Conservation (phyloP, 2,888 invertebrate genomes). For the Limulus polyphemus region DNA sequence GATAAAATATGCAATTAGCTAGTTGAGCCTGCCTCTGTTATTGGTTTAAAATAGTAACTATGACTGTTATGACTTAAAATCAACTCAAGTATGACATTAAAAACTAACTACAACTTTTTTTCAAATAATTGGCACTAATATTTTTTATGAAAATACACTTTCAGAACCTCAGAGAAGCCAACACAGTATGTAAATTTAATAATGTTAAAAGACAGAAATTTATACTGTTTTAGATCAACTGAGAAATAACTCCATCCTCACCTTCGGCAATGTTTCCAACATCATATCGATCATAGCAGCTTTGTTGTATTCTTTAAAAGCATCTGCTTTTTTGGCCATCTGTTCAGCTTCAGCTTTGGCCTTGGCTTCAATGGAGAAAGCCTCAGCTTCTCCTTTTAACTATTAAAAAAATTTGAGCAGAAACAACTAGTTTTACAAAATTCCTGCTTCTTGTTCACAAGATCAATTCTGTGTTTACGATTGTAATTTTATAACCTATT, state of each 20-base stretch:
- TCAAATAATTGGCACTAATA: too few relatives aligned
- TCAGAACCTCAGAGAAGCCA: too few relatives aligned
- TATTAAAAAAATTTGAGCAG: constrained; percentile 22
- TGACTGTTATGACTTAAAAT: too few relatives aligned
- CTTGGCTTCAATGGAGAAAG: constrained; percentile 84
- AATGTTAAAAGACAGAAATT: too few relatives aligned
- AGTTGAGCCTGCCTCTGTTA: too few relatives aligned
- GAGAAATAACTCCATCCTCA: constrained; percentile 35
- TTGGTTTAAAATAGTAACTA: too few relatives aligned
- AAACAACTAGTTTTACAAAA: neutral
- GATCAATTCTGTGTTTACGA: neutral
- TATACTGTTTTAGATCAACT: neutral
- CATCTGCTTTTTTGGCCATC: constrained; percentile 93
- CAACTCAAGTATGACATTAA: too few relatives aligned
- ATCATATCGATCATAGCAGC: constrained; percentile 96
- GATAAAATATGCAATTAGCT: too few relatives aligned
- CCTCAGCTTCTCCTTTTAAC: constrained; percentile 60
- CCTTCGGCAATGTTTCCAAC: constrained; percentile 86
- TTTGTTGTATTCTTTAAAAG: constrained; percentile 90
- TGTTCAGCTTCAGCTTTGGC: constrained; percentile 93
- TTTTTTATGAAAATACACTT: too few relatives aligned
- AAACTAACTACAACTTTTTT: too few relatives aligned
- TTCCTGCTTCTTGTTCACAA: neutral
- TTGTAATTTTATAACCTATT: too few relatives aligned
- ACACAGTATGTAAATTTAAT: too few relatives aligned